These are phyloP conservation scores for Corella eumyota DNA, from an alignment of 23 tunicate species.

Conservation along the genomic window DNA sequence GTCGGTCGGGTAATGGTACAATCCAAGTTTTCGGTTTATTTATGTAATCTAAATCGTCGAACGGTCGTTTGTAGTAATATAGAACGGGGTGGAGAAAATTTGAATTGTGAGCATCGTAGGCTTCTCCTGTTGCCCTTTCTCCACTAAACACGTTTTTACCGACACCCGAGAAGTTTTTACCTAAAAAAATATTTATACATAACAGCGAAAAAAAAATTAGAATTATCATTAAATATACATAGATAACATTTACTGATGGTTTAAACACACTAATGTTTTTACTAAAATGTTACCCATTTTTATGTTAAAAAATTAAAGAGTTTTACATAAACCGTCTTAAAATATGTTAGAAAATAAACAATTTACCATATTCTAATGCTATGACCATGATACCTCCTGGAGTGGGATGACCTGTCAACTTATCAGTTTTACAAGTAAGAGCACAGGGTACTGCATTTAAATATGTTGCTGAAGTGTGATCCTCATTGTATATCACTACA, in stretches of 20 bases:
- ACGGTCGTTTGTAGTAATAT: slow-evolving; percentile 37
- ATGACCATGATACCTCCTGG: slow-evolving; percentile 39
- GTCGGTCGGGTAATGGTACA: slow-evolving; percentile 56
- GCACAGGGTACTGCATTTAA: slow-evolving; percentile 71
- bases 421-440: slow-evolving; percentile 17
- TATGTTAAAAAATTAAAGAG: too few relatives aligned
- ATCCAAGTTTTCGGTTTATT: slow-evolving; percentile 41
- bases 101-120: slow-evolving; percentile 46
- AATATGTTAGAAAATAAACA: too few relatives aligned
- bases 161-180: slow-evolving; percentile 74
- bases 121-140: slow-evolving; percentile 28
- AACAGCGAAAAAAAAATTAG: too few relatives aligned
- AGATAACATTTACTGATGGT: too few relatives aligned
- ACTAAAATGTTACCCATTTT: too few relatives aligned
- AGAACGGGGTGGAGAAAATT: slow-evolving; percentile 80
- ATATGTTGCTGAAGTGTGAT: slow-evolving; percentile 52
- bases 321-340: too few relatives aligned
- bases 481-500: slow-evolving; percentile 44
- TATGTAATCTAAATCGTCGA: slow-evolving; percentile 1
- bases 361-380: slow-evolving; percentile 68
- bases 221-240: too few relatives aligned
- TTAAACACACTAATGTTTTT: too few relatives aligned
- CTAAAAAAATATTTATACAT: too few relatives aligned
- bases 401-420: slow-evolving; percentile 41
- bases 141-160: slow-evolving; percentile 55